A percentile compares a stretch with the other conserved stretches of the same genome.
Evolutionary conservation across 2,888 invertebrate genomes (phyloP).

Genomic region (Ennomos erosarius): DNA sequence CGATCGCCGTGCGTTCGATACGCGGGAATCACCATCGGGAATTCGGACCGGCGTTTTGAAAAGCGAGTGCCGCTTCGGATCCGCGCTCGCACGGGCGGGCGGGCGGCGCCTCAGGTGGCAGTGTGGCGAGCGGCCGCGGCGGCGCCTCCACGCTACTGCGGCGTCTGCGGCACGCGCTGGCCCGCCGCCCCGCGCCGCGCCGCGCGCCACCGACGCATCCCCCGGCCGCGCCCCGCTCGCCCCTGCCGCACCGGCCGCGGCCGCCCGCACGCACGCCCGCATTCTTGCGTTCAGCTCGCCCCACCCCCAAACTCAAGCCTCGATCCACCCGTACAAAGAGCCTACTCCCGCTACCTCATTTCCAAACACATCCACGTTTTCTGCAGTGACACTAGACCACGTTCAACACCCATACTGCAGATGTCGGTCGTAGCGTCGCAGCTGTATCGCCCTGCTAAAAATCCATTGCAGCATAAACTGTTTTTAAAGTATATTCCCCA

Average conservation of each 20-base stretch:
- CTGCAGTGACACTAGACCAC: conserved; percentile 46
- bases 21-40: conserved; percentile 64
- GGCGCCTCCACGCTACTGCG: conserved; percentile 83
- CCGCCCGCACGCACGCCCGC: conserved; percentile 81
- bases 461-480: conserved; percentile 30
- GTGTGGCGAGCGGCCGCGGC: conserved; percentile 75
- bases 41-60: conserved; percentile 50
- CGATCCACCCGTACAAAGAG: conserved; percentile 63
- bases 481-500: conserved; percentile 25
- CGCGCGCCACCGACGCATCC: conserved; percentile 66
- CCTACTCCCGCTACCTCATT: conserved; percentile 54
- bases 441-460: conserved; percentile 1
- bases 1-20: conserved; percentile 50
- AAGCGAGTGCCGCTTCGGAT: conserved; percentile 47
- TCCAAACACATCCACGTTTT: conserved; percentile 46
- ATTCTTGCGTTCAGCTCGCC: conserved; percentile 66
- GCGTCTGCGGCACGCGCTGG: conserved; percentile 82
- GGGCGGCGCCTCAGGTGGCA: conserved; percentile 50
- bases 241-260: conserved; percentile 62
- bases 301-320: conserved; percentile 50
- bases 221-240: conserved; percentile 57
- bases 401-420: conserved; percentile 47
- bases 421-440: too few relatives aligned
- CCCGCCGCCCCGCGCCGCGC: conserved; percentile 53
- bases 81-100: conserved; percentile 61